Evolutionary conservation across 2,888 invertebrate species (phyloP).

Genomic region (Stramonita haemastoma): DNA sequence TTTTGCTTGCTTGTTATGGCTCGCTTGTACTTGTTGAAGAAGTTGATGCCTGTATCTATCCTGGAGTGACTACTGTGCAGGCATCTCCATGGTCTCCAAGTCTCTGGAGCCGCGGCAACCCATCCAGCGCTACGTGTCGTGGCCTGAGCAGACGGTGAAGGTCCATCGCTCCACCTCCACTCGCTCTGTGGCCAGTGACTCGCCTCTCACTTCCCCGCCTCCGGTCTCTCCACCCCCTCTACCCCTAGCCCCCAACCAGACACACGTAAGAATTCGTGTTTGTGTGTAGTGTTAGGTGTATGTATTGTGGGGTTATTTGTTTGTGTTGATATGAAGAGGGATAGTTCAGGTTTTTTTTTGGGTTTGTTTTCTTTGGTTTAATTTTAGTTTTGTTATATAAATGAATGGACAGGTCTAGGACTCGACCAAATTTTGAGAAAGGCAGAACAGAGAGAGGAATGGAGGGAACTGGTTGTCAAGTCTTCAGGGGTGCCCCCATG

Average conservation of each 20-base stretch:
- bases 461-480: too few species aligned
- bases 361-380: neutral
- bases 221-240: conserved; percentile 45
- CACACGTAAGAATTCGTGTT: conserved; percentile 26
- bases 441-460: too few species aligned
- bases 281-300: neutral
- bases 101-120: conserved; percentile 35
- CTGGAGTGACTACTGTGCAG: neutral
- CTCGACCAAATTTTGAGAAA: too few species aligned
- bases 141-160: conserved; percentile 50
- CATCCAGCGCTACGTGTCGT: conserved; percentile 50
- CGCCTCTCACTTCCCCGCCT: neutral
- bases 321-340: neutral
- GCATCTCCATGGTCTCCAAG: conserved; percentile 22
- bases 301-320: neutral
- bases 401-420: too few species aligned
- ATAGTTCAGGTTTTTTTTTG: too few species aligned
- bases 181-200: conserved; percentile 52
- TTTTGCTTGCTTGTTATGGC: neutral
- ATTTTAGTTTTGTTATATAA: neutral
- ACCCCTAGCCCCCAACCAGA: conserved; percentile 40
- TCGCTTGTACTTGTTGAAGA: neutral
- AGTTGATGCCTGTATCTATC: neutral
- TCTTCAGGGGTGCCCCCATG: too few species aligned
- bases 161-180: conserved; percentile 52